Evolutionary conservation across 2,797 vertebrate species (phyloP), one percentile per base, ranked within the genome.

Genomic region (Botia kubotai): DNA sequence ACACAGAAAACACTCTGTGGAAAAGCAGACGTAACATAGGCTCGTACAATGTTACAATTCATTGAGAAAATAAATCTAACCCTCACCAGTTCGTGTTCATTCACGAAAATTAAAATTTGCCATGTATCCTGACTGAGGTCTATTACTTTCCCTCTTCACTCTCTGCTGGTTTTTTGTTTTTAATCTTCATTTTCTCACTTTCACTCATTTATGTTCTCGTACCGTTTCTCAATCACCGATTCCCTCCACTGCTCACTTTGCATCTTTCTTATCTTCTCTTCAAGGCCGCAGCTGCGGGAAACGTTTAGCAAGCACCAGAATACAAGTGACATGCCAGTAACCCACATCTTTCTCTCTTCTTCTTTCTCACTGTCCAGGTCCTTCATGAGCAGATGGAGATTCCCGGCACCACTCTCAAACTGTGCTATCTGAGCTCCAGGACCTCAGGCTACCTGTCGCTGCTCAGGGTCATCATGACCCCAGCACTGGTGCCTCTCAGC

Each of bases 311-410:
- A 66, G 63, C 14, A 7, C 29, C 23, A 14, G 26, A 19, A 29
- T 46, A 60, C n/a, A 50, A 8, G 17, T 14, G 26, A 16, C 23
- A n/a, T 50, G 23, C 46, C 48, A 79, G 57, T 72, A 26, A 46
- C 39, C 66, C 12, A 46, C 13, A 13, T 81, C 73, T 58, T 16
- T 62, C 33, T 55, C 17, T 46, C 8, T 58, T 23, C 66, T 2
- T 6, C 17, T 81, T 50, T 10, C 14, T 75, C 13, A 62, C 10
- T 58, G 2, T 69, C 67, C 87, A 97, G 96, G 96, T 96, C 85
- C 95, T 97, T 81, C 96, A 97, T 58, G 96, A 97, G 86, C 95
- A 96, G 89, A 92, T 96, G 26, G 95, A 96, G 87, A 92, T 97
- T 79, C 95, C 95, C 2, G 94, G 95, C 50, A 93, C 94, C 13